Base-by-base conservation (phyloP, 2,797 vertebrate species). In the Pseudopleuronectes americanus region DNA sequence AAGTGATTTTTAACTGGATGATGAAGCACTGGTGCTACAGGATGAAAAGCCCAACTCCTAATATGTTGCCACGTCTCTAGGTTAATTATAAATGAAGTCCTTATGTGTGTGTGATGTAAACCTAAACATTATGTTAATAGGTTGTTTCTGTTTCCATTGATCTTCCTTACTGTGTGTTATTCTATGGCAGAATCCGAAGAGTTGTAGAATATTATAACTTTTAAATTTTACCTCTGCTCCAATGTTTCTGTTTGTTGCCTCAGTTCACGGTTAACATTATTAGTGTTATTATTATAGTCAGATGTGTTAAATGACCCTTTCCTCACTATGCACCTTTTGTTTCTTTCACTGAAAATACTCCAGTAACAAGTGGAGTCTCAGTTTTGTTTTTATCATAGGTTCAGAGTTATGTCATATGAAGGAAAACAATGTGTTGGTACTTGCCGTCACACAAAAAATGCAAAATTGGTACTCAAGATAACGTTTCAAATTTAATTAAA, bases 361-460 rank as follows among this genome's bases (percentile, higher is more conserved):
- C 47, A 72, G n/a, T 4, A 28, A 43, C 21, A 22, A 70, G 0
- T 55, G 17, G 13, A 16, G 38, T 76, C 52, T 16, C 12, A 36
- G 14, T 52, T 47, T 48, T 64, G 16, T 55, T 38, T 38, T 22
- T 43, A 47, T 53, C 16, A 24, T 17, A 10, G 23, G 52, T 12
- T 59, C 43, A 45, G 6, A 16, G 33, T 24, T 38, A 4, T 9
- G 16, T 57, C 26, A 38, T 16, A 17, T 38, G 10, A 41, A 36
- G 36, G 17, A n/a, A 36, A 17, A 22, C 14, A 31, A 8, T 68
- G 31, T 71, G 57, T 22, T 41, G 0, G 24, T 23, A 60, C n/a
- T 26, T 55, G 38, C 54, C 55, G 51, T 77, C 7, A 57, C 8
- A 54, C 51, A 57, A 57, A 3, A 64, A 81, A 74, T 76, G 78